phyloP scores from a whole-genome alignment of 2,888 invertebrate species.

The Meliscaeva auricollis region DNA sequence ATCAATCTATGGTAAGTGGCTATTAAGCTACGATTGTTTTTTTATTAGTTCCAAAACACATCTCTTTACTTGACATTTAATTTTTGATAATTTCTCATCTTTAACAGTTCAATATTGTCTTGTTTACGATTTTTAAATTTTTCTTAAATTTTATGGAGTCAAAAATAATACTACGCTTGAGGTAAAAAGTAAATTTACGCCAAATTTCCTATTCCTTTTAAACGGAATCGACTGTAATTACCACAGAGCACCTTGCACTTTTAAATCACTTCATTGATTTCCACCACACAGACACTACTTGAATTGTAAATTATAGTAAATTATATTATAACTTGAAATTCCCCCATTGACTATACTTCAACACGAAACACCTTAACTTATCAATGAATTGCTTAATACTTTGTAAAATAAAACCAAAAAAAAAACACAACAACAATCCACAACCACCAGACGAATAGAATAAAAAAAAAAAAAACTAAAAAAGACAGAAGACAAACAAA shows the following conservation, averaged over 20 bases:
- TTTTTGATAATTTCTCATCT: too few relatives aligned
- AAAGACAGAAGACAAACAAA: conserved; percentile 23
- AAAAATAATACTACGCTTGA: too few relatives aligned
- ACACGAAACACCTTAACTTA: conserved; percentile 32
- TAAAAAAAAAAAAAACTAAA: background rate
- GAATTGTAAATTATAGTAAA: too few relatives aligned
- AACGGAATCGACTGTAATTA: conserved; percentile 4
- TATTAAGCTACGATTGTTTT: too few relatives aligned
- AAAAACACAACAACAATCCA: conserved; percentile 13
- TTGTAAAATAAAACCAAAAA: background rate
- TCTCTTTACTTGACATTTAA: too few relatives aligned
- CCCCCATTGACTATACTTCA: conserved; percentile 8
- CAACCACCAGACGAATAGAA: conserved; percentile 39
- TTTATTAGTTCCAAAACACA: too few relatives aligned
- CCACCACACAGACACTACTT: background rate
- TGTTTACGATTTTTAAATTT: too few relatives aligned
- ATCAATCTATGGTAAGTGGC: too few relatives aligned
- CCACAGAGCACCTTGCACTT: background rate
- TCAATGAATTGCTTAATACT: conserved; percentile 58
- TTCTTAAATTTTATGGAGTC: too few relatives aligned
- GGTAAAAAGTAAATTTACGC: background rate
- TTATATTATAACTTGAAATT: background rate
- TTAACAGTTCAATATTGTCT: too few relatives aligned
- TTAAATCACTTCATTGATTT: background rate
- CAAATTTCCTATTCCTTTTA: background rate